Evolutionary conservation across 2,888 invertebrate species (phyloP), one percentile per base, ranked within the genome.

Genomic region (Spilarctia lutea): DNA sequence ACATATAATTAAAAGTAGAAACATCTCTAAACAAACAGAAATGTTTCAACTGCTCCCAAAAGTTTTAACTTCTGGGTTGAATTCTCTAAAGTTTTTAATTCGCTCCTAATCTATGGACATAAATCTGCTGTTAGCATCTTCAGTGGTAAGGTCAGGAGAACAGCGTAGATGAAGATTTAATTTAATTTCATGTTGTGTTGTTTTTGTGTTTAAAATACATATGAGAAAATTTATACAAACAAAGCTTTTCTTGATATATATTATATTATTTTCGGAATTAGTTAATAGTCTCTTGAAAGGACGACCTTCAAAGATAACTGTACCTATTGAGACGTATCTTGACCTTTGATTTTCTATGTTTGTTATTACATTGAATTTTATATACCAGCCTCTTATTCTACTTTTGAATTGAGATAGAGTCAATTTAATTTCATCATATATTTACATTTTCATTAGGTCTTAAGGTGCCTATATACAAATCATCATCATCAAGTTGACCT

Each of bases 111-210:
- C 89, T 89, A 76, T 82, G 80, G 75, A 85, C 89, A 88, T 89
- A 89, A 89, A 88, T 89, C 87, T 87, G 83, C 77, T 85, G 87
- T 88, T 87, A 84, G 85, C 86, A 87, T 88, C 86, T 88, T 87
- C 79, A 56, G 67, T 71, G n/a, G 48, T 63, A 68, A 65, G 69
- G 81, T 73, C 42, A 65, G 13, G 67, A 78, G 70, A 75, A 27
- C 10, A 72, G 79, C 78, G 82, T 68, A 45, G 3, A 56, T 30
- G 16, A 42, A 0, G 30, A 13, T 27, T 27, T 35, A n/a, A n/a
- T 4, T 7, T 39, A 0, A 18, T 63, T 27, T 60, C 16, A 16
- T 30, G n/a, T 60, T 60, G 10, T 63, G 30, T 2, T 63, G 30
- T 60, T 13, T 60, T 30, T 16, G 16, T 27, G n/a, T 16, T 10